Evolutionary conservation across 1,140 invertebrate genomes (phyloP).

Genomic region (Dysdera silvatica): DNA sequence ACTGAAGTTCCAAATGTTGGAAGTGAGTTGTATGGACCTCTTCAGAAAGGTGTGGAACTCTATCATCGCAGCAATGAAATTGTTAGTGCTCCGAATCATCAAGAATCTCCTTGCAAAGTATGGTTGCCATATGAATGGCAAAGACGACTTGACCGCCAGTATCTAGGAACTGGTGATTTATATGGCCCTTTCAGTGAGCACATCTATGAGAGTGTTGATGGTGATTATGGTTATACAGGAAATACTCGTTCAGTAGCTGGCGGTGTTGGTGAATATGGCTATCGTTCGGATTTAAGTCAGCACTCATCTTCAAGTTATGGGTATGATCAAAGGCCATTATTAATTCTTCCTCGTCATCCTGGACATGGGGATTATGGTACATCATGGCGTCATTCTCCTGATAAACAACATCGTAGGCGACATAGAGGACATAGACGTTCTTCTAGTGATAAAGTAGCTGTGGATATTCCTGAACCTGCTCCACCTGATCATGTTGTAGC

Average conservation of each 20-base stretch:
- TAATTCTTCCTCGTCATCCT: conserved; percentile 14
- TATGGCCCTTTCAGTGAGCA: conserved; percentile 27
- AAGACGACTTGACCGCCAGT: conserved; percentile 21
- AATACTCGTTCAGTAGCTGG: conserved; percentile 17
- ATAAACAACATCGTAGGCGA: conserved; percentile 7
- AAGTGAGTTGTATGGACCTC: conserved; percentile 17
- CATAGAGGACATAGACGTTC: conserved; percentile 9
- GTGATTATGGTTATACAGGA: conserved; percentile 21
- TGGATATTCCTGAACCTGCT: too few species aligned
- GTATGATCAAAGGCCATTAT: conserved; percentile 32
- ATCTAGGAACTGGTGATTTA: conserved; percentile 18
- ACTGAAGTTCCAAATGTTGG: conserved; percentile 16
- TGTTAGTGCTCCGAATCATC: conserved; percentile 3
- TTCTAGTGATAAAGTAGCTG: too few species aligned
- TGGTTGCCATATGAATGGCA: conserved; percentile 27
- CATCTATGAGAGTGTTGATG: conserved; percentile 27
- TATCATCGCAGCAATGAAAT: conserved; percentile 6
- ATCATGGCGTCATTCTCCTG: conserved; percentile 9
- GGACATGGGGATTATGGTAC: conserved; percentile 14
- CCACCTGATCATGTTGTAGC: conserved; percentile 14
- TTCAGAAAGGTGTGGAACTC: conserved; percentile 20
- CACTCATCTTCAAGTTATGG: conserved; percentile 33
- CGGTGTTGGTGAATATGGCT: conserved; percentile 20
- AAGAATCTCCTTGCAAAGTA: conserved; percentile 27
- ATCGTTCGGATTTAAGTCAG: conserved; percentile 30